phyloP scores from a whole-genome alignment of 2,888 invertebrate species.

The Sminthurides aquaticus region DNA sequence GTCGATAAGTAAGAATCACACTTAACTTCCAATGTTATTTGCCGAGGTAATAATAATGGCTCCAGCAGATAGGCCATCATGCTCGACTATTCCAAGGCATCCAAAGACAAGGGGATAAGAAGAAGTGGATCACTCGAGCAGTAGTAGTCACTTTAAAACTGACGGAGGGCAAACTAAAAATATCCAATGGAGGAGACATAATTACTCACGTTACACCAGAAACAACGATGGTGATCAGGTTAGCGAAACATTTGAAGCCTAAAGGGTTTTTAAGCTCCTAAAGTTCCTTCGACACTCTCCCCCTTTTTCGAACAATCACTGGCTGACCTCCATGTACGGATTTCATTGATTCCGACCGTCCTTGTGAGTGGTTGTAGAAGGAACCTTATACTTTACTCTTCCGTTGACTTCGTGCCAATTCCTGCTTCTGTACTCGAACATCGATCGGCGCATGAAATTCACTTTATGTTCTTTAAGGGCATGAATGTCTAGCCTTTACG shows the following conservation, averaged over 20 bases:
- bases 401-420: conserved; percentile 44
- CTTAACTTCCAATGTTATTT: too few species aligned
- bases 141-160: not conserved
- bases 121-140: too few species aligned
- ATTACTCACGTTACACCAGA: not conserved
- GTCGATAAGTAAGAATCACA: too few species aligned
- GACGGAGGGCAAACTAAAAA: not conserved
- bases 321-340: conserved; percentile 33
- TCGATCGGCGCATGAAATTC: conserved; percentile 44
- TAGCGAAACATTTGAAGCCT: not conserved
- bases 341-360: conserved; percentile 36
- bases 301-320: conserved; percentile 23
- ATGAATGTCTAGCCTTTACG: conserved; percentile 21
- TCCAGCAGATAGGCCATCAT: not conserved
- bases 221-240: not conserved
- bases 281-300: conserved; percentile 8
- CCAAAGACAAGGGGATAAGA: too few species aligned
- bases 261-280: not conserved
- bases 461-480: conserved; percentile 29
- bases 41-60: not conserved
- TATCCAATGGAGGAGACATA: not conserved
- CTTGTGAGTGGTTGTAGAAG: conserved; percentile 31
- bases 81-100: not conserved
- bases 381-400: conserved; percentile 28
- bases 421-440: conserved; percentile 43